Evolutionary conservation across 2,888 invertebrate genomes (phyloP).

Genomic region (Eupithecia centaureata): DNA sequence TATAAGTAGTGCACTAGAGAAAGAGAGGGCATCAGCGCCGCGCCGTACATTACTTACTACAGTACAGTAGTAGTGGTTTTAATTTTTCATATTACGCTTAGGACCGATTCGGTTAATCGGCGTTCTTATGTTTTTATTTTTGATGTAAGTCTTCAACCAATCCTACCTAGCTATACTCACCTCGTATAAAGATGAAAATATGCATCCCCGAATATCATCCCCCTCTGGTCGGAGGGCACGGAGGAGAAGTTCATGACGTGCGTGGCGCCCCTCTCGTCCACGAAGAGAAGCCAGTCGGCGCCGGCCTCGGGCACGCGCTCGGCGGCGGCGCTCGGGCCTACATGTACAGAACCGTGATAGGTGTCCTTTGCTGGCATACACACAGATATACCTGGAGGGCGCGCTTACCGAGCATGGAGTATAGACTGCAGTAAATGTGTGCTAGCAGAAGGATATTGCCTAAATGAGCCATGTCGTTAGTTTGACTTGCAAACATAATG

Average conservation of each 20-base stretch:
- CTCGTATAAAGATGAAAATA: constrained; percentile 77
- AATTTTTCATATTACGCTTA: no score
- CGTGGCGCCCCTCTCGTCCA: constrained; percentile 71
- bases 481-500: constrained; percentile 22
- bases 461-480: constrained; percentile 32
- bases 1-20: no score
- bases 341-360: neutral
- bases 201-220: constrained; percentile 65
- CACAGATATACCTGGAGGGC: no score
- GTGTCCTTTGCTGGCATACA: neutral
- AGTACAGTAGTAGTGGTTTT: no score
- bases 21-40: no score
- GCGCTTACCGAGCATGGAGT: constrained; percentile 21
- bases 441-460: constrained; percentile 29
- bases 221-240: constrained; percentile 57
- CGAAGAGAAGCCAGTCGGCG: constrained; percentile 73
- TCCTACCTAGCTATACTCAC: constrained; percentile 44
- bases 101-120: no score
- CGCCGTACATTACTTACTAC: no score
- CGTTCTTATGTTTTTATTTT: neutral
- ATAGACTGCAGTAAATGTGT: constrained; percentile 23
- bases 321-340: constrained; percentile 54
- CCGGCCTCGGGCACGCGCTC: constrained; percentile 66
- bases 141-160: neutral
- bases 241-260: constrained; percentile 69